Evolutionary conservation across 2,113 vertebrate species (phyloP).

Genomic region (Planiliza haematocheilus): DNA sequence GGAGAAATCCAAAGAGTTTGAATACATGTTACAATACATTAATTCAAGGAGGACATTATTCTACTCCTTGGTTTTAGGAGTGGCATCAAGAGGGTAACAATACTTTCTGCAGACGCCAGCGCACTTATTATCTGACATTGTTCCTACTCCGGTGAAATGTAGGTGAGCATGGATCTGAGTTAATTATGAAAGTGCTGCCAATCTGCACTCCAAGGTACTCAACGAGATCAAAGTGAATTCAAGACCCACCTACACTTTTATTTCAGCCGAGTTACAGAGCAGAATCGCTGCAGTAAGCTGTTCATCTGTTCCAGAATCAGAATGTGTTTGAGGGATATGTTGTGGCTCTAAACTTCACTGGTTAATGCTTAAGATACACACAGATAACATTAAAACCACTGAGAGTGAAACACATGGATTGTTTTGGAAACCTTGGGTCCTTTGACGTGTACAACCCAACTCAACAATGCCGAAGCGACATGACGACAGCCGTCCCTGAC

Average conservation of each 20-base stretch:
- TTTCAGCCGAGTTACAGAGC: slow-evolving; percentile 32
- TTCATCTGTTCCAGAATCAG: slow-evolving; percentile 23
- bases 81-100: slow-evolving; percentile 14
- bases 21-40: not conserved
- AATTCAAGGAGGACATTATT: not conserved
- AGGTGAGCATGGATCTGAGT: slow-evolving; percentile 30
- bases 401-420: no score
- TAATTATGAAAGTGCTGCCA: slow-evolving; percentile 59
- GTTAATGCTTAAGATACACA: no score
- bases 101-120: not conserved
- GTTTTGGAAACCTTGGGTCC: no score
- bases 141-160: slow-evolving; percentile 24
- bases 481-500: no score
- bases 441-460: no score
- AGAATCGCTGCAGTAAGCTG: slow-evolving; percentile 37
- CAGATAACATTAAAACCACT: no score
- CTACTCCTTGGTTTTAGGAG: not conserved
- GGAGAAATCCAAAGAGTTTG: slow-evolving; percentile 6
- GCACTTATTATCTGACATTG: not conserved
- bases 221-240: slow-evolving; percentile 61
- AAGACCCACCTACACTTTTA: slow-evolving; percentile 43
- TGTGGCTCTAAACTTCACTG: slow-evolving; percentile 6
- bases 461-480: no score
- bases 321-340: slow-evolving; percentile 7
- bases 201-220: slow-evolving; percentile 42